Evolutionary conservation across 2,113 vertebrate genomes (phyloP), one percentile per base, ranked within the genome.

Genomic region (Cryptotis parvus): DNA sequence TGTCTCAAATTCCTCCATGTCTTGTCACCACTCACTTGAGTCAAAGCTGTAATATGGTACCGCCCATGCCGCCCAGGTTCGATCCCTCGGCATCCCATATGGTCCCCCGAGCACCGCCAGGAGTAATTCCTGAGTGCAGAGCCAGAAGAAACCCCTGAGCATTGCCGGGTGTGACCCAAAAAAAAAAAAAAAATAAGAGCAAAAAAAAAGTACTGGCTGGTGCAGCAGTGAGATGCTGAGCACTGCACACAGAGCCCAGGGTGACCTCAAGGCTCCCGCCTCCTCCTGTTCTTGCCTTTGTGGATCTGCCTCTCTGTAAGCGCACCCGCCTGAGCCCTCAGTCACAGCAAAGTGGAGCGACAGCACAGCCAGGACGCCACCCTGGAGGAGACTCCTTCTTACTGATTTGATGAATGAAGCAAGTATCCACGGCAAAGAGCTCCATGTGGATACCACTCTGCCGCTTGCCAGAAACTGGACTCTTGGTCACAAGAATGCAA

Each of bases 181-280:
- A n/a, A n/a, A n/a, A n/a, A n/a, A n/a, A n/a, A n/a, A n/a, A 31
- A 29, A 65, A 65, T 16, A 24, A 65, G 24, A 65, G 20, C n/a
- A n/a, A n/a, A 55, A 22, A 55, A 55, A 22, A 55, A 22, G 52
- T 24, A 58, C 16, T 58, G 55, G 9, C 39, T 35, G 24, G 14
- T 41, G 16, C 22, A 2, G 31, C 41, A 55, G 45, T 10, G 20
- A 70, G 33, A 41, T 15, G 18, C 3, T 39, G 58, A 82, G 35
- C 8, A 9, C 2, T 1, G 37, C 0, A 4, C 35, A 41, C 18
- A 35, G 31, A 43, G 20, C 22, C 70, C 5, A 27, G 2, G 0
- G 10, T 45, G 74, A 41, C n/a, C 26, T 27, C 15, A 27, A 2
- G 1, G 70, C 33, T 16, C 63, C 2, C 0, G 0, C 31, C 10